Percentiles rank a stretch among this genome's conserved stretches.
These are phyloP conservation scores for Todiramphus saurophagus DNA, from an alignment of 2,113 vertebrate genomes.

Conservation along the genomic window DNA sequence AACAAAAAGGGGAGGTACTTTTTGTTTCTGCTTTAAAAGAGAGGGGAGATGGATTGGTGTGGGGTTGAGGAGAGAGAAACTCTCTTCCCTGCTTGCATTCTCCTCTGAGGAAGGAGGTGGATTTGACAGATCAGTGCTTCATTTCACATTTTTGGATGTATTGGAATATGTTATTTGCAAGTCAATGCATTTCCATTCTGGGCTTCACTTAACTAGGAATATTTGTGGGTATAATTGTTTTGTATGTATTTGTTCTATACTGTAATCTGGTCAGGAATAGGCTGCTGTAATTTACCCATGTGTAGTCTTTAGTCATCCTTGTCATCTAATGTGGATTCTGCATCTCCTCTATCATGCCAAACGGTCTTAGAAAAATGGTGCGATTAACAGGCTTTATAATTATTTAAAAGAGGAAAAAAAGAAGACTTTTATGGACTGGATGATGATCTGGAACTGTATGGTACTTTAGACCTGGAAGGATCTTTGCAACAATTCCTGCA, in stretches of 20 bases:
- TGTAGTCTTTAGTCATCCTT: neutral
- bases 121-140: conserved; percentile 33
- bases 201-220: conserved; percentile 8
- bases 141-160: conserved; percentile 26
- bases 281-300: neutral
- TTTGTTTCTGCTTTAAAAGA: conserved; percentile 34
- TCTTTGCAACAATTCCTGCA: neutral
- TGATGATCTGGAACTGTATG: conserved; percentile 11
- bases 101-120: neutral
- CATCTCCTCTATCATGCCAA: neutral
- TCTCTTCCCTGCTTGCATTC: neutral
- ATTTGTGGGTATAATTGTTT: conserved; percentile 31
- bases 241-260: conserved; percentile 4
- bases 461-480: neutral
- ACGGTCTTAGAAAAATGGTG: neutral
- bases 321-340: conserved; percentile 1
- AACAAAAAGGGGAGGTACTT: neutral
- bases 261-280: conserved; percentile 10
- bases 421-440: neutral
- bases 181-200: neutral
- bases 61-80: neutral
- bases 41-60: neutral
- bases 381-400: neutral
- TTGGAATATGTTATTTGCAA: conserved; percentile 41
- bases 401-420: neutral